Evolutionary conservation across 2,888 invertebrate genomes (phyloP), one percentile per base, ranked within the genome.

Genomic region (Lithophane leautieri): DNA sequence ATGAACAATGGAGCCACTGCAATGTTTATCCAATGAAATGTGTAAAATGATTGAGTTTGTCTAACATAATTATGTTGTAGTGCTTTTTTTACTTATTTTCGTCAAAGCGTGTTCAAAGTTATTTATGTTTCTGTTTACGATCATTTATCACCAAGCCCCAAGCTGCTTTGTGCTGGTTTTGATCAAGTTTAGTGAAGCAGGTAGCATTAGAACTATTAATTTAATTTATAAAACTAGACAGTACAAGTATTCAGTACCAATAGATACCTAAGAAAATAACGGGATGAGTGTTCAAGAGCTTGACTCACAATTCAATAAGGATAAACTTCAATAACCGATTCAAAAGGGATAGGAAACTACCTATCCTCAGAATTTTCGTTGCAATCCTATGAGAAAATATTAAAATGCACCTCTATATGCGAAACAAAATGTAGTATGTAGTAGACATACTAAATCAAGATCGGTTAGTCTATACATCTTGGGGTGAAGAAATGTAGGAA

Each of bases 21-120:
- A 28, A 74, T 81, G 40, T 47, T 28, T 54, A 47, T 58, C 14
- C 16, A 56, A 62, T 79, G 16, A 60, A 56, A 42, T 67, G 16
- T 74, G 6, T 42, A 60, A 65, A 70, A 28, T 60, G 12, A 54
- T 65, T 25, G 25, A 40, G 14, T 44, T 44, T 34, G 12, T 22
- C 11, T 34, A 22, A 54, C n/a, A n/a, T 44, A 9, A 54, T 44
- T 44, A 50, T 50, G 19, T 50, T 50, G 50, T 19, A 8, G n/a
- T 54, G 12, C 12, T 12, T 14, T 25, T 50, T 25, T 25, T 25
- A 56, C n/a, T 7, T 25, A 58, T 8, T 7, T 25, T 58, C 9
- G 28, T 28, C 58, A 58, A 58, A 28, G 16, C 16, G 28, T 58
- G 16, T 16, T 16, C 28, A 28, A 16, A 28, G 25, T 28, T 28